Evolutionary conservation across 2,113 vertebrate species (phyloP).

Genomic region (Sialia sialis): DNA sequence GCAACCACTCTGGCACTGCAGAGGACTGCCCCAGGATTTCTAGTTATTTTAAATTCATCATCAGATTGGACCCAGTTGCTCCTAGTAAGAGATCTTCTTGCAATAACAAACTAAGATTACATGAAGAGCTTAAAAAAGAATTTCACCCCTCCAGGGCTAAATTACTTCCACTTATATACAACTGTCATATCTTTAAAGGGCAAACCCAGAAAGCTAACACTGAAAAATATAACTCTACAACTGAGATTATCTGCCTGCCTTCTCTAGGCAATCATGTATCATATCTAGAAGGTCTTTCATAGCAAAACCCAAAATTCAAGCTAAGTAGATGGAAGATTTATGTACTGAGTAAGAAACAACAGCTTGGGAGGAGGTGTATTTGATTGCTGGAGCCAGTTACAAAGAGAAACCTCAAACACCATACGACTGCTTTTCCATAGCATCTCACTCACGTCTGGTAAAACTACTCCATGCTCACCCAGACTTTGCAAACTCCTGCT

Average conservation of each 20-base stretch:
- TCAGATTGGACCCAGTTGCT: slow-evolving; percentile 53
- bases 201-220: slow-evolving; percentile 18
- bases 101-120: slow-evolving; percentile 62
- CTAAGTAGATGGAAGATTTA: slow-evolving; percentile 25
- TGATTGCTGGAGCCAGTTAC: slow-evolving; percentile 40
- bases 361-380: slow-evolving; percentile 54
- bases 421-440: slow-evolving; percentile 33
- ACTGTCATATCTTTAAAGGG: slow-evolving; percentile 61
- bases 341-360: slow-evolving; percentile 32
- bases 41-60: slow-evolving; percentile 55
- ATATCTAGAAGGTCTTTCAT: slow-evolving; percentile 19
- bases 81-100: slow-evolving; percentile 62
- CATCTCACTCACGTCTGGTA: slow-evolving; percentile 23
- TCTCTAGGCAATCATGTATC: slow-evolving; percentile 9
- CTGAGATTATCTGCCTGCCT: slow-evolving; percentile 1
- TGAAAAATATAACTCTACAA: slow-evolving; percentile 52
- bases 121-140: slow-evolving; percentile 67
- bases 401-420: slow-evolving; percentile 49
- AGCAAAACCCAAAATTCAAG: background rate
- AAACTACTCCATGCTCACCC: slow-evolving; percentile 5
- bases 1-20: background rate
- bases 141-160: slow-evolving; percentile 39
- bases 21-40: slow-evolving; percentile 48
- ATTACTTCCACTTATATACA: slow-evolving; percentile 68
- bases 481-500: slow-evolving; percentile 45